These are phyloP conservation scores for Balearica regulorum DNA, from an alignment of 2,797 vertebrate genomes.

Conservation along the genomic window DNA sequence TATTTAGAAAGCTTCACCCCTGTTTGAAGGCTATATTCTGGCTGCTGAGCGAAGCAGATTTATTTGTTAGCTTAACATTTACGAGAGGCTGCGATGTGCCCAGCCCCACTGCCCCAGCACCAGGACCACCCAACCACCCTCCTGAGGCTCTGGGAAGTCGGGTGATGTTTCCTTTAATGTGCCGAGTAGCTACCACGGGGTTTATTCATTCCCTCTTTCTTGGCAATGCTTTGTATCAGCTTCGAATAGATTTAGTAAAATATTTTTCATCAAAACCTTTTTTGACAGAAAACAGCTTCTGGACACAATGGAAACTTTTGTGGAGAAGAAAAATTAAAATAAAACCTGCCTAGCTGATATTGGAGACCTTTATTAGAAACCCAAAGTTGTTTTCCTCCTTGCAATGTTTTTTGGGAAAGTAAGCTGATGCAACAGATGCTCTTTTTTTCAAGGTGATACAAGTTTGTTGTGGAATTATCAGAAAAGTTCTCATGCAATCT, in stretches of 20 bases:
- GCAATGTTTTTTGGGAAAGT: neutral
- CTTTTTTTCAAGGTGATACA: neutral
- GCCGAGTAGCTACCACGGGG: neutral
- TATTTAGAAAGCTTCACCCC: neutral
- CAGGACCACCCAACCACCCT: constrained; percentile 11
- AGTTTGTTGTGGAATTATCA: neutral
- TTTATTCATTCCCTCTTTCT: neutral
- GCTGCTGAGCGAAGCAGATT: constrained; percentile 3
- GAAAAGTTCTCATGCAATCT: neutral
- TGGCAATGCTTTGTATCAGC: neutral
- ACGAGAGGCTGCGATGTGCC: neutral
- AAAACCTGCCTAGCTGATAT: neutral
- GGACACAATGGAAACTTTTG: neutral
- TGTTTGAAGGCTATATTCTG: neutral
- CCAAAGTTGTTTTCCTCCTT: neutral
- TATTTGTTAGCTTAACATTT: neutral
- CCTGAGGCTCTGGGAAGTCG: neutral
- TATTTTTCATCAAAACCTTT: constrained; percentile 6
- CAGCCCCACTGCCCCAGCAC: neutral
- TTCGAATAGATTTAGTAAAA: neutral
- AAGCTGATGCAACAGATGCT: neutral
- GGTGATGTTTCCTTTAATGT: neutral
- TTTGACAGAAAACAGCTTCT: neutral
- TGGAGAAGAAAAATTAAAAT: neutral
- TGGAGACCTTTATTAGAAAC: neutral